Percentiles rank a stretch among this genome's conserved stretches.
Conservation (phyloP, 2,888 invertebrate genomes). For the Oligia strigilis region DNA sequence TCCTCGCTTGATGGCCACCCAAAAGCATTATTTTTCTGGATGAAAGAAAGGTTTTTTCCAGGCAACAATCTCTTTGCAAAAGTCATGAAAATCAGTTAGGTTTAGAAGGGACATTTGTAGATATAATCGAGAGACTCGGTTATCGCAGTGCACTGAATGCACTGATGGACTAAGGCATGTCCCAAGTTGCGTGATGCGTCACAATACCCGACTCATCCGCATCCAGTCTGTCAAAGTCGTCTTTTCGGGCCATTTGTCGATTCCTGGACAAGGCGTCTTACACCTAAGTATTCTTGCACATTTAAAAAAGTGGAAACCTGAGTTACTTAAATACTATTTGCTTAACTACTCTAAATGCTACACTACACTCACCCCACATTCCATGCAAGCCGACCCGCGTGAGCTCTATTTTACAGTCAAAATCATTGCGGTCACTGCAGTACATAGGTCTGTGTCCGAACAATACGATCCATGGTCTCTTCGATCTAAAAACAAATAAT, state of each 20-base stretch:
- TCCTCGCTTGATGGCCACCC: background rate
- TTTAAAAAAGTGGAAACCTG: background rate
- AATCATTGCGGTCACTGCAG: slow-evolving; percentile 94
- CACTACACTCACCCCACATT: slow-evolving; percentile 87
- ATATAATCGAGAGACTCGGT: too few species aligned
- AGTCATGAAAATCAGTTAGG: background rate
- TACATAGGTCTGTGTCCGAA: slow-evolving; percentile 98
- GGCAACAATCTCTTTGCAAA: background rate
- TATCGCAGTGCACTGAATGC: background rate
- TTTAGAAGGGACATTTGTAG: background rate
- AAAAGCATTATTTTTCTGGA: background rate
- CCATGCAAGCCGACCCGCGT: slow-evolving; percentile 92
- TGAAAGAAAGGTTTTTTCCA: background rate
- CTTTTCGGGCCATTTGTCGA: background rate
- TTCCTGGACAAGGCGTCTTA: background rate
- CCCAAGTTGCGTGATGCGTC: background rate
- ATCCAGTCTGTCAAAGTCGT: background rate
- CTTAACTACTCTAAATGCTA: background rate
- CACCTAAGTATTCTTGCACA: background rate
- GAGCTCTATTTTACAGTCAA: slow-evolving; percentile 94
- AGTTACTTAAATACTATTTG: background rate
- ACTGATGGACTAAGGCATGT: background rate
- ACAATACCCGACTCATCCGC: background rate
- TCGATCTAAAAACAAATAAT: slow-evolving; percentile 80
- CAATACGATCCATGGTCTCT: slow-evolving; percentile 95